Conservation (phyloP, 2,888 invertebrate genomes). For the Amitus sp. region DNA sequence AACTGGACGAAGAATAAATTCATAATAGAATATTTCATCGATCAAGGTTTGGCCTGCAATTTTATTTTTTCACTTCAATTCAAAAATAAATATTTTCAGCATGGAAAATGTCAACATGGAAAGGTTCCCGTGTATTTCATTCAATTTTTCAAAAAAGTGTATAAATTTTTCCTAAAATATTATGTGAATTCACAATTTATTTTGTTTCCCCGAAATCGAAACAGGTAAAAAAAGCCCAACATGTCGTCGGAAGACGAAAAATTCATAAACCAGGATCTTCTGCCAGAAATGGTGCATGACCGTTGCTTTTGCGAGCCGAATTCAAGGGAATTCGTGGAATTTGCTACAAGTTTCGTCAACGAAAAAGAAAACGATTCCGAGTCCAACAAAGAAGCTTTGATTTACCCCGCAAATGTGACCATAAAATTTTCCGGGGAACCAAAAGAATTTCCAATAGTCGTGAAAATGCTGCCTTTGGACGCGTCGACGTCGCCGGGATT, state of each 20-base stretch:
- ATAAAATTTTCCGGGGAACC: slow-evolving; percentile 54
- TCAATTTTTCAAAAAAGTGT: no score
- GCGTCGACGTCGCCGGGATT: slow-evolving; percentile 26
- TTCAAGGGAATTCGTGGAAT: slow-evolving; percentile 60
- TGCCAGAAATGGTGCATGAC: slow-evolving; percentile 56
- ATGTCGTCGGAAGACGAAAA: slow-evolving; percentile 30
- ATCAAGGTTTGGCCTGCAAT: no score
- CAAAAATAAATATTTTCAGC: no score
- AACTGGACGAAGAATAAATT: no score
- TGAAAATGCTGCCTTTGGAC: slow-evolving; percentile 49
- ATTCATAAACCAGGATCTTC: slow-evolving; percentile 50
- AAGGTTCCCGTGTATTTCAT: no score
- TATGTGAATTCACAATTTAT: neutral
- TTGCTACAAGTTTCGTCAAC: slow-evolving; percentile 44
- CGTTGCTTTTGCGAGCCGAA: slow-evolving; percentile 56
- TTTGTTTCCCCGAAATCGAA: no score
- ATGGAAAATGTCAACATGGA: no score
- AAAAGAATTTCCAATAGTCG: slow-evolving; percentile 44
- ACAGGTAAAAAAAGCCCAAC: no score
- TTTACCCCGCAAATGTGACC: slow-evolving; percentile 43
- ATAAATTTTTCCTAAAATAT: neutral
- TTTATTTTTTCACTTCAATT: no score
- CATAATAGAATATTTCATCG: no score
- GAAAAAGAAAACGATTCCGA: neutral
- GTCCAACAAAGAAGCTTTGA: no score